Base-by-base conservation (phyloP, 1,140 invertebrate species). In the Drosophila arawakana region DNA sequence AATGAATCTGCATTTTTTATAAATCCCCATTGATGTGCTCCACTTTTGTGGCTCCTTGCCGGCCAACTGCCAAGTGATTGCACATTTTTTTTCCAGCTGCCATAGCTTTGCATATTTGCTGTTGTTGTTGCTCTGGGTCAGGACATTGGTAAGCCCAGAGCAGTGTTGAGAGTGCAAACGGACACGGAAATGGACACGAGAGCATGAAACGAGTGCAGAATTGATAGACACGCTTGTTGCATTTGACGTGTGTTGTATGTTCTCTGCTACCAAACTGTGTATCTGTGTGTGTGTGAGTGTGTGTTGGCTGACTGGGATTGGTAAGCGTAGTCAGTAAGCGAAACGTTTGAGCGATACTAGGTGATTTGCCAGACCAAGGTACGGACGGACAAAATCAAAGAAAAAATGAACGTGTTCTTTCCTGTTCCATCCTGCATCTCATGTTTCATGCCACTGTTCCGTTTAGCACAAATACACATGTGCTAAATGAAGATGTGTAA, bases 1-100 rank as follows among this genome's bases (percentile, higher is more conserved):
- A 88, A 88, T 88, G 83, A 88, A 88, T 88, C 83, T 88, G 83
- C 83, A 88, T 88, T 88, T 88, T 88, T 88, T 88, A 88, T 88
- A 89, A 88, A 89, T 88, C 83, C 83, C 83, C 84, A 88, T 88
- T 88, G 83, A 88, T 89, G 83, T 80, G 83, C 84, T 78, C 83
- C 65, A 88, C 66, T 88, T 88, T 66, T 68, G 67, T 54, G 52
- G 43, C 11, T 50, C 41, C 55, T 66, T 54, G 61, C 61, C 67
- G 52, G 35, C 52, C 52, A 62, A 43, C 67, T 66, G 81, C 41
- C 79, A 78, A 68, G 63, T 54, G 73, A 84, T 70, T 85, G 81
- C 78, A 85, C 75, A 54, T 78, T 76, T 78, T 52, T 68, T 35
- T 21, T 13, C 39, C 0, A 13, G 11, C 9, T 62, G 44, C 15